Percentiles rank a stretch among this genome's conserved stretches.
These are phyloP conservation scores for Pelobates cultripes DNA, from an alignment of 2,797 vertebrate species.

Conservation along the genomic window DNA sequence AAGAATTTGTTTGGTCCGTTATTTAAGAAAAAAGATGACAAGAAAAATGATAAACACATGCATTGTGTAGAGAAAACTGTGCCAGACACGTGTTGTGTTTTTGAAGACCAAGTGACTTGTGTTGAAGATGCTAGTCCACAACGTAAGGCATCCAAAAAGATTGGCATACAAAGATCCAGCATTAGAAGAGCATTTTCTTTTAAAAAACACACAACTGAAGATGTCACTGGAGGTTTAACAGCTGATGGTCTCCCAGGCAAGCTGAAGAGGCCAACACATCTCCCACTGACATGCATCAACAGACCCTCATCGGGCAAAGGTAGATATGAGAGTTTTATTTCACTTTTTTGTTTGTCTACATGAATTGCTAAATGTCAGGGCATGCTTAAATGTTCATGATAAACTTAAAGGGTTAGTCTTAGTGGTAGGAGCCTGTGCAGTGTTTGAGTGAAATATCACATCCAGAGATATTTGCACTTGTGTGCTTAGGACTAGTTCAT, in stretches of 20 bases:
- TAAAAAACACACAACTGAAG: slow-evolving; percentile 59
- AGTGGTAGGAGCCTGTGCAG: too few species aligned
- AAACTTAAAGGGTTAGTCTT: too few species aligned
- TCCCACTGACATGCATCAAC: slow-evolving; percentile 62
- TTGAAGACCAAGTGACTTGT: background rate
- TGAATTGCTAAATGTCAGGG: too few species aligned
- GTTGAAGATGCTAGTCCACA: background rate
- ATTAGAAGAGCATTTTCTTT: slow-evolving; percentile 68
- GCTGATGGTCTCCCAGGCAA: background rate
- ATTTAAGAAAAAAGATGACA: slow-evolving; percentile 68
- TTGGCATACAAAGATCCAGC: slow-evolving; percentile 61
- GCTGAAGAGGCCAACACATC: slow-evolving; percentile 62
- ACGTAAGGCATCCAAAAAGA: slow-evolving; percentile 12
- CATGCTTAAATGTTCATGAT: too few species aligned
- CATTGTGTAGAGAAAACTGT: background rate
- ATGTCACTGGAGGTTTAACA: slow-evolving; percentile 21
- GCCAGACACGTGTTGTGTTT: background rate
- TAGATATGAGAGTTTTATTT: background rate
- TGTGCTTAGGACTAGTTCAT: too few species aligned
- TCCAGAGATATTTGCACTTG: too few species aligned
- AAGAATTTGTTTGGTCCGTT: slow-evolving; percentile 76
- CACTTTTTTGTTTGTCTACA: too few species aligned
- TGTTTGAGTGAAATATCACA: too few species aligned
- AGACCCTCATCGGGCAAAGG: background rate
- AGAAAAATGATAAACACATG: slow-evolving; percentile 10